Evolutionary conservation across 1,140 invertebrate genomes (phyloP).

Genomic region (Drosophila guanche): DNA sequence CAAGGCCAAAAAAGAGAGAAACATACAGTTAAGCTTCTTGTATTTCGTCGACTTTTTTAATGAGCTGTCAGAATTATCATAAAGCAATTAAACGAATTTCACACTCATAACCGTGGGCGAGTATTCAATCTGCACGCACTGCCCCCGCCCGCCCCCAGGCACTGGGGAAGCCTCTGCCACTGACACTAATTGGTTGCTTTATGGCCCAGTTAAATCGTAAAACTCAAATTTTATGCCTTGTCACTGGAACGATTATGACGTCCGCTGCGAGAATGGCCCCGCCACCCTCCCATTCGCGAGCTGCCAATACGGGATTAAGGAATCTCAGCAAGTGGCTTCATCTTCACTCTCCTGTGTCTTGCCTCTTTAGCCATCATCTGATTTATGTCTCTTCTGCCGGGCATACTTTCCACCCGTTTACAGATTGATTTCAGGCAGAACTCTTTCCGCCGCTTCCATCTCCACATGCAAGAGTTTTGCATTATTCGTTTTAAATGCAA

Average conservation of each 20-base stretch:
- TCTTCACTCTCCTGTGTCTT: slow-evolving; percentile 31
- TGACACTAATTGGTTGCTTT: slow-evolving; percentile 83
- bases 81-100: slow-evolving; percentile 79
- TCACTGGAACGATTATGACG: slow-evolving; percentile 82
- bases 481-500: no score
- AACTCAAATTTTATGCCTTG: slow-evolving; percentile 82
- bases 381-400: slow-evolving; percentile 66
- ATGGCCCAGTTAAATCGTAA: slow-evolving; percentile 80
- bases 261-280: slow-evolving; percentile 41
- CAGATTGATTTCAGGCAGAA: slow-evolving; percentile 74
- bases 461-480: no score
- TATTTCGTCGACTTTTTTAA: slow-evolving; percentile 55
- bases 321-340: slow-evolving; percentile 53
- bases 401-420: slow-evolving; percentile 66
- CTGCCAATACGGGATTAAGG: slow-evolving; percentile 23
- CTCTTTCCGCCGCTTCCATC: slow-evolving; percentile 14
- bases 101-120: slow-evolving; percentile 48
- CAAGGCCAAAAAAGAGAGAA: background rate
- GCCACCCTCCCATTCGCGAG: slow-evolving; percentile 6
- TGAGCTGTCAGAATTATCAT: slow-evolving; percentile 79
- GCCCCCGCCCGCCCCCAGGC: slow-evolving; percentile 16
- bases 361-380: slow-evolving; percentile 45
- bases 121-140: slow-evolving; percentile 51
- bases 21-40: slow-evolving; percentile 27
- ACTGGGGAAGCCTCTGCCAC: slow-evolving; percentile 42